phyloP scores from a whole-genome alignment of 2,113 vertebrate species.

The Etheostoma spectabile region DNA sequence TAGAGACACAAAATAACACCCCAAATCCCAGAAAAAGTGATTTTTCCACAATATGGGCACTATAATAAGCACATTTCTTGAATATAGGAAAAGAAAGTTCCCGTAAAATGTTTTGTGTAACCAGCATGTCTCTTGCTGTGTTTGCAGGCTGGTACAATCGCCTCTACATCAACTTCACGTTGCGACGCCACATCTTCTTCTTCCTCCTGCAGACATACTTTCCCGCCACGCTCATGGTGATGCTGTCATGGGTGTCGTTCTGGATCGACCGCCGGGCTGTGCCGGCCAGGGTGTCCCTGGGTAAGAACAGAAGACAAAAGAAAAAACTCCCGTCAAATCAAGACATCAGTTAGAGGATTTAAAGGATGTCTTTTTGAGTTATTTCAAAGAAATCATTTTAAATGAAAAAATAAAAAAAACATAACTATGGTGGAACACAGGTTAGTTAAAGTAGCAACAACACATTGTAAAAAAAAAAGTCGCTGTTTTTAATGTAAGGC shows the following conservation, averaged over 20 bases:
- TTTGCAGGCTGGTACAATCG: conserved; percentile 95
- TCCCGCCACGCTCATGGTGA: conserved; percentile 94
- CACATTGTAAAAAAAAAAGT: no score
- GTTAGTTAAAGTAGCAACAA: no score
- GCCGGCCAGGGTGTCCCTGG: conserved; percentile 94
- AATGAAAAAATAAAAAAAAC: no score
- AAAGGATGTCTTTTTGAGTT: no score
- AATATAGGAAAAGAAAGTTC: not conserved
- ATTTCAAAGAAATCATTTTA: no score
- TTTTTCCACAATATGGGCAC: no score
- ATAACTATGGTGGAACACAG: no score
- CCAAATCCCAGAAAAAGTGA: no score
- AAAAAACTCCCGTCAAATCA: no score
- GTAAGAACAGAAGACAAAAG: conserved; percentile 77
- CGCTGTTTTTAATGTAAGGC: no score
- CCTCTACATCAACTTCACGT: conserved; percentile 94
- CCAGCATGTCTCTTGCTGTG: not conserved
- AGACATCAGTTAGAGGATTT: no score
- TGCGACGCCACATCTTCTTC: conserved; percentile 95
- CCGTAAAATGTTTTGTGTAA: not conserved
- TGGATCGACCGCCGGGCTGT: conserved; percentile 95
- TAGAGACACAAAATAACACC: no score
- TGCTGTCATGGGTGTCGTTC: conserved; percentile 97
- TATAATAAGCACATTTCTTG: not conserved
- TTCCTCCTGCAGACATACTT: conserved; percentile 97